Evolutionary conservation across 2,888 invertebrate genomes (phyloP).

Genomic region (Tupiocoris notatus): DNA sequence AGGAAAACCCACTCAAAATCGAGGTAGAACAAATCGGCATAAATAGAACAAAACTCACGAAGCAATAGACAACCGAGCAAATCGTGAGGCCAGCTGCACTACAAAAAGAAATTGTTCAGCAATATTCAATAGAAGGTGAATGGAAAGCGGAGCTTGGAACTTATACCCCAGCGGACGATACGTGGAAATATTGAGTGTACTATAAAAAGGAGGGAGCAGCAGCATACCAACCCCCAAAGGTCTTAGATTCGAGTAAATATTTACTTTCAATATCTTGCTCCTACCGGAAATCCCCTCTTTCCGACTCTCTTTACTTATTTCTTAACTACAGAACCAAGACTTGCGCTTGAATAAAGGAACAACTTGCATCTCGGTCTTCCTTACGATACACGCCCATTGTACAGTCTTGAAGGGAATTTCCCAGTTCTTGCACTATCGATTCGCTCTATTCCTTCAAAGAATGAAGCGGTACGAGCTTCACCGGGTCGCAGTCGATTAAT

Average conservation of each 20-base stretch:
- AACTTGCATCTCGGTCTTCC: not conserved
- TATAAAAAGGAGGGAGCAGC: not conserved
- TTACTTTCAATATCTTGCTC: constrained; percentile 8
- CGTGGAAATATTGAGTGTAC: not conserved
- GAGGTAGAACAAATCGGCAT: too few relatives aligned
- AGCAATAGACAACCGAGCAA: too few relatives aligned
- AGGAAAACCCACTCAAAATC: too few relatives aligned
- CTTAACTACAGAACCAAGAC: not conserved
- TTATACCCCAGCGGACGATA: not conserved
- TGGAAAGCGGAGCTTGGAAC: too few relatives aligned
- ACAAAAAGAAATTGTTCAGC: too few relatives aligned
- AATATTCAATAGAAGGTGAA: too few relatives aligned
- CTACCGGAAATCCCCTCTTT: not conserved
- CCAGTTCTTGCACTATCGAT: not conserved
- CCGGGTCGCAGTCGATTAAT: not conserved
- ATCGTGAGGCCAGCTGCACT: too few relatives aligned
- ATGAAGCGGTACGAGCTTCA: not conserved
- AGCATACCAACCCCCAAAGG: not conserved
- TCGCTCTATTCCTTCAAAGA: not conserved
- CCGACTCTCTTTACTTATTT: not conserved
- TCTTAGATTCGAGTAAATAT: constrained; percentile 12
- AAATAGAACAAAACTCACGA: too few relatives aligned
- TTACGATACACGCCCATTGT: not conserved
- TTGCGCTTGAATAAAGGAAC: not conserved
- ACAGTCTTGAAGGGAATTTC: not conserved